Base-by-base conservation (phyloP, 2,888 invertebrate species). In the Mantis religiosa region DNA sequence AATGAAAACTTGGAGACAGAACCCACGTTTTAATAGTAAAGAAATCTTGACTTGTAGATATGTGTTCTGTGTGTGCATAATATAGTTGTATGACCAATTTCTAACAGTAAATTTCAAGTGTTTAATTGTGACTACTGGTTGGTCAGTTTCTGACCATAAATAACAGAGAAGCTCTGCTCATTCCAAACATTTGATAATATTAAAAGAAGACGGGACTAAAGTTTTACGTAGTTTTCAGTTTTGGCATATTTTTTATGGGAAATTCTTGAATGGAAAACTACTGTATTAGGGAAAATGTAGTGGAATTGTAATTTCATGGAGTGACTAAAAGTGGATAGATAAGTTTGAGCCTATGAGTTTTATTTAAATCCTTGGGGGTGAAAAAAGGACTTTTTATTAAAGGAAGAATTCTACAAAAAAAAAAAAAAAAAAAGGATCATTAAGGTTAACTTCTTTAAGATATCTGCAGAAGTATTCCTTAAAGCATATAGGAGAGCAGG, bases 311-410 rank as follows among this genome's bases (percentile, higher is more conserved):
- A 91, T 90, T 91, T 90, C 91, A 88, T 91, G 90, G 90, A 91
- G 90, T 91, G 90, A 91, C 91, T 91, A 91, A 91, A 88, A 90
- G 90, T 91, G 91, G 91, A 90, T 91, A 91, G 91, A 91, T 90
- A 90, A 91, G 90, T 91, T 90, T 89, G 88, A 90, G 89, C 2
- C n/a, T 8, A 41, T 88, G 88, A 25, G 28, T 88, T 88, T 88
- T 88, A 86, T 88, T 88, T 84, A 81, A 27, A 71, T n/a, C 88
- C 88, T 88, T 7, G 14, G 71, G 71, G 81, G 20, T 86, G 25
- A 71, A 15, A 71, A 1, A 6, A 25, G 54, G 3, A 54, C 1
- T 1, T 54, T 7, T 54, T 15, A 12, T 54, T 1, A 2, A 14
- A 47, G 47, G 47, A 47, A 30, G 30, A 30, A 4, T 30, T 3